Evolutionary conservation across 2,797 vertebrate species (phyloP), one percentile per base, ranked within the genome.

Genomic region (Coregonus ussuriensis): DNA sequence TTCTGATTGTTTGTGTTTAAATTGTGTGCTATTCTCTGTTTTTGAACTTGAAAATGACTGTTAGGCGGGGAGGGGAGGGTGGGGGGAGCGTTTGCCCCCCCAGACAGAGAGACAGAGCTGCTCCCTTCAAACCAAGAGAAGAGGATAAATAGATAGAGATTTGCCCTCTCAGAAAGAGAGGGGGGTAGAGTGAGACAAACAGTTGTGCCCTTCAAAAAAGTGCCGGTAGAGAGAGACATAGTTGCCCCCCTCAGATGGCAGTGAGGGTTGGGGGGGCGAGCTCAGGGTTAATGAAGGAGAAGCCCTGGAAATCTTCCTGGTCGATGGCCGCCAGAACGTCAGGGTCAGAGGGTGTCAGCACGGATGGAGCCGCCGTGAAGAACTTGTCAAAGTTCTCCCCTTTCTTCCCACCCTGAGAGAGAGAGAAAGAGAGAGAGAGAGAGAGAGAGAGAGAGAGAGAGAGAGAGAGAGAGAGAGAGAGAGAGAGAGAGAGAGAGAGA

Each of bases 371-470:
- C 6, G 92, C 93, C 0, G 97, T 98, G 93, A 98, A 98, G 91
- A 97, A 97, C 84, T 96, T 94, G 91, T 98, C 97, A 51, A 98
- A 98, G 85, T 98, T 98, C 90, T 97, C 96, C 0, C 95, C 96
- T 72, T 96, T 97, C 77, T 81, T 94, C 25, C 97, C 97, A 54
- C 96, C 96, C 96, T 97, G 87, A 53, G 33, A 77, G 1, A 79
- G 62, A 87, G 67, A 88, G 82, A 7, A 83, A 65, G 52, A 78
- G 18, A 29, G 1, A 33, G 31, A 33, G 3, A 33, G 31, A 33
- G 31, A 33, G 31, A 33, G 31, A 33, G 31, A 33, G 3, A 33
- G 1, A 33, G 31, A 33, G 31, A 33, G 31, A 33, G 13, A 18
- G 14, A 33, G n/a, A 13, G 16, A 31, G n/a, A 33, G 21, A 14